A percentile compares a stretch with the other conserved stretches of the same genome.
Evolutionary conservation across 2,888 invertebrate species (phyloP).

Genomic region (Drosophila colorata): DNA sequence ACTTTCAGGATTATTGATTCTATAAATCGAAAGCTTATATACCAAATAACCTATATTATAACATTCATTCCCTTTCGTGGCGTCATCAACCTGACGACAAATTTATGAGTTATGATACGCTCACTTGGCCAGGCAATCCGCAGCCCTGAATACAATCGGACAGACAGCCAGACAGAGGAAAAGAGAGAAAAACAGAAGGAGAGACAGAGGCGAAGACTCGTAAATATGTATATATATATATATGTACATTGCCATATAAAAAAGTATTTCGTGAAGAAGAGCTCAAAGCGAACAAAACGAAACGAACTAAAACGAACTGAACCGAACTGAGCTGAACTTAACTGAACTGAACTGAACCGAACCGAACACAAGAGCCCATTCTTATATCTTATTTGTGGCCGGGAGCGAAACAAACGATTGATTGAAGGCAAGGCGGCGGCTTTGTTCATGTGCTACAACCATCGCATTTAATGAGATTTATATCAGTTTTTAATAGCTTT

Average conservation of each 20-base stretch:
- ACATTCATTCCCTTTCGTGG: constrained; percentile 40
- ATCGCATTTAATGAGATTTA: constrained; percentile 81
- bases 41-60: background rate
- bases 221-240: constrained; percentile 21
- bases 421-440: constrained; percentile 73
- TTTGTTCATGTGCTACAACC: constrained; percentile 78
- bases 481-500: constrained; percentile 82
- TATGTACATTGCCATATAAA: constrained; percentile 38
- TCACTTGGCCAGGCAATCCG: constrained; percentile 36
- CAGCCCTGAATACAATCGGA: constrained; percentile 14
- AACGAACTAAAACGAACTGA: constrained; percentile 30
- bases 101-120: constrained; percentile 56
- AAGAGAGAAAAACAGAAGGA: constrained; percentile 7
- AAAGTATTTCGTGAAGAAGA: constrained; percentile 42
- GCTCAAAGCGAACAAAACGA: constrained; percentile 28
- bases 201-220: constrained; percentile 31
- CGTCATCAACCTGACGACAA: constrained; percentile 68
- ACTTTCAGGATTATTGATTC: too few species aligned
- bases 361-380: constrained; percentile 63
- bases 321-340: constrained; percentile 26
- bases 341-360: constrained; percentile 25
- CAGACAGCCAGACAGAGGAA: background rate
- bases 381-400: constrained; percentile 65
- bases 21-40: too few species aligned
- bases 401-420: constrained; percentile 79